phyloP scores from a whole-genome alignment of 2,797 vertebrate species.

The Pachyuromys duprasi region DNA sequence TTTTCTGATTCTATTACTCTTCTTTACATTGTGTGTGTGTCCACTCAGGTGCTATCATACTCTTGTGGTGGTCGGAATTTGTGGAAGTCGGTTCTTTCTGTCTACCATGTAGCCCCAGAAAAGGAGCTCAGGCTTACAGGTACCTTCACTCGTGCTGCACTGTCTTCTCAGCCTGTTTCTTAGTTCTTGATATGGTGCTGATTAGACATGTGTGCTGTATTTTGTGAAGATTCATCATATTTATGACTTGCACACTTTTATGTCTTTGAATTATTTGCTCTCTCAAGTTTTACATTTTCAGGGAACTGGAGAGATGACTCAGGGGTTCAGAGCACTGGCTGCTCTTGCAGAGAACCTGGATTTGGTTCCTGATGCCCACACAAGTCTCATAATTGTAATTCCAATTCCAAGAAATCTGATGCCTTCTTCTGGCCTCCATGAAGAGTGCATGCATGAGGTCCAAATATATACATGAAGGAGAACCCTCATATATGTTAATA shows the following conservation, averaged over 20 bases:
- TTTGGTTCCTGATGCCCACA: neutral
- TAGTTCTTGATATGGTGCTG: constrained; percentile 7
- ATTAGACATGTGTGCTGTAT: neutral
- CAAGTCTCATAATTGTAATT: neutral
- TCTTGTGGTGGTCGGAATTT: neutral
- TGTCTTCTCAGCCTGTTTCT: neutral
- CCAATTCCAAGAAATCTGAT: too few species aligned
- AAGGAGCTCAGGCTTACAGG: neutral
- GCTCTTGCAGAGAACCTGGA: neutral
- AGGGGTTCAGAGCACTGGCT: neutral
- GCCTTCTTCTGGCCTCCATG: neutral
- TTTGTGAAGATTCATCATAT: constrained; percentile 32
- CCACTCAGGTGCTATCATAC: neutral
- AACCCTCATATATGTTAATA: neutral
- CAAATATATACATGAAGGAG: neutral
- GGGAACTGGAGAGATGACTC: neutral
- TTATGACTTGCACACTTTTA: constrained; percentile 52
- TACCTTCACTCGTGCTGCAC: neutral
- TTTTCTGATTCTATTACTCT: too few species aligned
- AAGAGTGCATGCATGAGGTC: too few species aligned
- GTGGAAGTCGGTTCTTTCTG: neutral
- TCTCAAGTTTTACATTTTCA: neutral
- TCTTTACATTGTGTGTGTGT: too few species aligned
- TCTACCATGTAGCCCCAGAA: neutral
- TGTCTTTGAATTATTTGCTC: neutral